Conservation (phyloP, 2,888 invertebrate species). For the Phyllotreta cruciferae region DNA sequence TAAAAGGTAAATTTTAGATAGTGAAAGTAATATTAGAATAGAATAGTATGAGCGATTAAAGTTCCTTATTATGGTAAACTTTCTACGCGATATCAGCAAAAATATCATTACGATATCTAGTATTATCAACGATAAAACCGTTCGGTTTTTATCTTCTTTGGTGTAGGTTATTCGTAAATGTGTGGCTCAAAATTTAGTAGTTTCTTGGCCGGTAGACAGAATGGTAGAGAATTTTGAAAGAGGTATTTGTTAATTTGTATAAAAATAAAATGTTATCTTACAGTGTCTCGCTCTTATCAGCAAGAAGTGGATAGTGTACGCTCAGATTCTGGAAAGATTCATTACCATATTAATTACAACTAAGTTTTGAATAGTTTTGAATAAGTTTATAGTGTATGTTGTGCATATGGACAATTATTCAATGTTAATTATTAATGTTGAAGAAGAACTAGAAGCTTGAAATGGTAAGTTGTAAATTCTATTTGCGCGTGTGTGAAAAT, state of each 20-base stretch:
- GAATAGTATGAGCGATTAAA: conserved; percentile 15
- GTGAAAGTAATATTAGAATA: conserved; percentile 28
- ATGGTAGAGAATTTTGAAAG: conserved; percentile 15
- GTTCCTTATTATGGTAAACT: conserved; percentile 19
- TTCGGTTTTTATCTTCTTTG: conserved; percentile 24
- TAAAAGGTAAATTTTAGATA: conserved; percentile 25
- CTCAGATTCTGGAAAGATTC: conserved; percentile 22
- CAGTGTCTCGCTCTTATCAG: conserved; percentile 39
- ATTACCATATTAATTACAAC: conserved; percentile 6
- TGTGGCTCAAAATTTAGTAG: conserved; percentile 1
- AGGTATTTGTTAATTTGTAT: conserved; percentile 33
- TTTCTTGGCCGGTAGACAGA: conserved; percentile 17
- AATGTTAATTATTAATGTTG: conserved; percentile 19
- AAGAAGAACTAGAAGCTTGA: conserved; percentile 20
- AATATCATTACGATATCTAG: conserved; percentile 4
- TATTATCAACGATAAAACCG: conserved; percentile 32
- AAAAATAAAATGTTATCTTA: conserved; percentile 37
- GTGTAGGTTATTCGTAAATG: conserved; percentile 22
- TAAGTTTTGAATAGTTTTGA: conserved; percentile 4
- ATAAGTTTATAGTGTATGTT: conserved; percentile 9
- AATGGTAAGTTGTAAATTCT: conserved; percentile 21
- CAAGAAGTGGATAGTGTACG: conserved; percentile 33
- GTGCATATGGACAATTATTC: conserved; percentile 5
- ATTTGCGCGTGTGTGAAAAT: background rate
- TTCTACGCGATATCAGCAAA: conserved; percentile 19